Evolutionary conservation across 2,113 vertebrate genomes (phyloP), one percentile per base, ranked within the genome.

Genomic region (Bos taurus): DNA sequence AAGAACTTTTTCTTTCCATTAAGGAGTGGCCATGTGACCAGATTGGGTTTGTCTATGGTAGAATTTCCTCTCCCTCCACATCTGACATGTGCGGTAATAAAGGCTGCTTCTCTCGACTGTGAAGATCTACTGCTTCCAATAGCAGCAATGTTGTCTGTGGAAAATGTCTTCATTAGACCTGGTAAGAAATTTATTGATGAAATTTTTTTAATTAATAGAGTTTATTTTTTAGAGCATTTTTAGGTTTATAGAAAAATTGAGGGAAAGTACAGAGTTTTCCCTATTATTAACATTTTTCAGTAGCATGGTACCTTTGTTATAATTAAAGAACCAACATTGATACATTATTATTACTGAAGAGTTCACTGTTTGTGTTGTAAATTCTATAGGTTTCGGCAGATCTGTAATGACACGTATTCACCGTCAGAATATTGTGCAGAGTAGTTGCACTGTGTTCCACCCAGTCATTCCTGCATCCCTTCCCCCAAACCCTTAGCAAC

Each of bases 111-210:
- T 43, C 97, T 99, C 0, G 99, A 99, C 90, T 99, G 99, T 97
- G 99, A 99, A 97, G 99, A 99, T 96, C 97, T 99, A 40, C 98
- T 99, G 95, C 99, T 99, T 43, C 99, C 99, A 36, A 99, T 99
- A 88, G 99, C 99, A 17, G 99, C 99, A 82, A 99, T 99, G 99
- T 95, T 99, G 25, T 99, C 99, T 1, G 99, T 99, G 88, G 99
- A 99, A 98, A 99, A 99, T 56, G 99, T 99, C 98, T 99, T 99
- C 98, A 99, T 99, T 97, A 99, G 99, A 52, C 99, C 99, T 99
- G 99, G 99, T 99, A 98, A 96, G 97, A 81, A 92, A 0, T 81
- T 96, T 84, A 62, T 52, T 67, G 21, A 91, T 82, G 28, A 43
- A 8, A n/a, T 88, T 85, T 92, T 43, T 80, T 86, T 40, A 77